A percentile compares a stretch with the other conserved stretches of the same genome.
phyloP scores from a whole-genome alignment of 2,888 invertebrate species.

The Scrobipalpa costella region DNA sequence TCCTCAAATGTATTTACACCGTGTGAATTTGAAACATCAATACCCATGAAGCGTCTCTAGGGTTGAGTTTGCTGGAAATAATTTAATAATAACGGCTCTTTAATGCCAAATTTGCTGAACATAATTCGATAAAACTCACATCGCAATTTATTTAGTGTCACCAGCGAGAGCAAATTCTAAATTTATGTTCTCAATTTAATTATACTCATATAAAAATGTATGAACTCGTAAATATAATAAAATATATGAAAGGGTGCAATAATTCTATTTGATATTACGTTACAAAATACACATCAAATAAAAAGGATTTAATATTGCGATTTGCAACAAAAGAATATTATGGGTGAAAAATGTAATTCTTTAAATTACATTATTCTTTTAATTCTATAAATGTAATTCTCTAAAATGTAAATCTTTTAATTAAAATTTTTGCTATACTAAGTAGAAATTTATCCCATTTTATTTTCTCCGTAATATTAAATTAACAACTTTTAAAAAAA shows the following conservation, averaged over 20 bases:
- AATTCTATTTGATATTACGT: background rate
- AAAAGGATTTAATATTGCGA: too few relatives aligned
- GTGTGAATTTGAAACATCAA: background rate
- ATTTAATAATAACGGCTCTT: slow-evolving; percentile 31
- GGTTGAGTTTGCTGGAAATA: slow-evolving; percentile 27
- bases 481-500: too few relatives aligned
- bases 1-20: background rate
- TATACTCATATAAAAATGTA: slow-evolving; percentile 41
- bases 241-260: slow-evolving; percentile 23
- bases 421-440: too few relatives aligned
- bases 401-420: too few relatives aligned
- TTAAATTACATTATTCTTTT: too few relatives aligned
- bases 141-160: slow-evolving; percentile 35
- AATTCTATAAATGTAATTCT: too few relatives aligned
- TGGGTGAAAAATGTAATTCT: too few relatives aligned
- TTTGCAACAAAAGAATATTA: too few relatives aligned
- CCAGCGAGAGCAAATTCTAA: slow-evolving; percentile 35
- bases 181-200: slow-evolving; percentile 52
- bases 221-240: slow-evolving; percentile 27
- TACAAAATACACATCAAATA: too few relatives aligned
- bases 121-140: slow-evolving; percentile 28
- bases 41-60: slow-evolving; percentile 13
- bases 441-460: too few relatives aligned
- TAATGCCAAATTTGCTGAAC: background rate
- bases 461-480: too few relatives aligned